These are phyloP conservation scores for Microtus oregoni DNA, from an alignment of 2,113 vertebrate species.

Conservation along the genomic window DNA sequence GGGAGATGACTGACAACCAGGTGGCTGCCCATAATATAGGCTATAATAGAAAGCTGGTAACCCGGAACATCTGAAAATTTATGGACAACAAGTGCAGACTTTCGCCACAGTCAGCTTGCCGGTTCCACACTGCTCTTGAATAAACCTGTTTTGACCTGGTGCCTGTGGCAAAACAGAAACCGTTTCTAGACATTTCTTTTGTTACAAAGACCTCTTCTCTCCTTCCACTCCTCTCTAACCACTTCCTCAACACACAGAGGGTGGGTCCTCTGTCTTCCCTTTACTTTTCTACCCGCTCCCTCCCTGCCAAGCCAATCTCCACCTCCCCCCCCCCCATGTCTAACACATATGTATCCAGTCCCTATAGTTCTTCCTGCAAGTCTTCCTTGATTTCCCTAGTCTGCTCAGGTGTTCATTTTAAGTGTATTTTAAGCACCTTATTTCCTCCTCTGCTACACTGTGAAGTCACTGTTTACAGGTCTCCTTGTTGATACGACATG, in stretches of 20 bases:
- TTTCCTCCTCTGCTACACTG: neutral
- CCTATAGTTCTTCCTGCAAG: neutral
- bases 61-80: too few species aligned
- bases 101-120: neutral
- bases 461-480: neutral
- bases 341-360: neutral
- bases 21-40: too few species aligned
- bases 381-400: neutral
- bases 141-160: neutral
- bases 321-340: neutral
- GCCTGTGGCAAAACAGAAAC: neutral
- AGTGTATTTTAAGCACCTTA: neutral
- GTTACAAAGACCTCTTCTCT: neutral
- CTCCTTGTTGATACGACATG: neutral
- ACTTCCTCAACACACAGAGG: fast-evolving
- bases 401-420: neutral
- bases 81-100: neutral
- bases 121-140: neutral
- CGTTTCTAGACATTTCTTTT: neutral
- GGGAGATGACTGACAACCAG: too few species aligned
- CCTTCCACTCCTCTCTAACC: neutral
- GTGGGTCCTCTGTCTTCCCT: neutral
- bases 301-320: neutral
- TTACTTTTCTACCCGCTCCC: neutral
- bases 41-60: too few species aligned